Evolutionary conservation across 2,797 vertebrate species (phyloP).

Genomic region (Phyllotis vaccarum): DNA sequence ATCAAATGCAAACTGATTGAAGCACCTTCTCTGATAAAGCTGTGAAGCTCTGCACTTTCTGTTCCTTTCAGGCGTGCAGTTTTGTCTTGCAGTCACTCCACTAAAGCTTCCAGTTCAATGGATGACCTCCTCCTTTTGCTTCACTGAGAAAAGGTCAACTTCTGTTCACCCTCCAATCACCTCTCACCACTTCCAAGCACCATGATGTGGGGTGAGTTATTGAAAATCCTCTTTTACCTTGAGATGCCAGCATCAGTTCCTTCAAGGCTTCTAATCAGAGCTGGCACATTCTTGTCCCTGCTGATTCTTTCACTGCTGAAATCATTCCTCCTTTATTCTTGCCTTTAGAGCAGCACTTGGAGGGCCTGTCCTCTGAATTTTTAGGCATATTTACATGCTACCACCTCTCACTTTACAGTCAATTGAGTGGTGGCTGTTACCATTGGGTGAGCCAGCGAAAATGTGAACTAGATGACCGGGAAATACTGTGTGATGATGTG

Average conservation of each 20-base stretch:
- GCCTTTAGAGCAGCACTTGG: conserved; percentile 45
- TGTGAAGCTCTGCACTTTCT: conserved; percentile 64
- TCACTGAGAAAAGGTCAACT: conserved; percentile 82
- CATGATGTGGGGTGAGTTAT: conserved; percentile 67
- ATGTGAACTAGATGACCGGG: background rate
- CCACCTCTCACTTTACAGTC: background rate
- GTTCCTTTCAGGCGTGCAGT: conserved; percentile 70
- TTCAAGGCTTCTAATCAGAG: conserved; percentile 83
- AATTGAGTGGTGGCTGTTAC: background rate
- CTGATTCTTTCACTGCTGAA: conserved; percentile 76
- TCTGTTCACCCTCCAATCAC: conserved; percentile 48
- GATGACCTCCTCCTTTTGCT: conserved; percentile 72
- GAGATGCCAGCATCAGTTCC: conserved; percentile 78
- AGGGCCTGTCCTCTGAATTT: background rate
- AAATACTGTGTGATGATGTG: background rate
- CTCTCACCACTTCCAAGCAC: conserved; percentile 67
- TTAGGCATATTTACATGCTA: conserved; percentile 59
- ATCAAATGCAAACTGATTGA: conserved; percentile 71
- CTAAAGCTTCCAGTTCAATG: conserved; percentile 81
- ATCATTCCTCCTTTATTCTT: background rate
- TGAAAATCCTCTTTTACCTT: conserved; percentile 79
- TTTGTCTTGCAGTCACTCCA: conserved; percentile 78
- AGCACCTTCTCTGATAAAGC: conserved; percentile 68
- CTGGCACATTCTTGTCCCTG: conserved; percentile 71
- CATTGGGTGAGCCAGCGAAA: background rate